phyloP scores from a whole-genome alignment of 2,888 invertebrate genomes.

The Nemoura dubitans region DNA sequence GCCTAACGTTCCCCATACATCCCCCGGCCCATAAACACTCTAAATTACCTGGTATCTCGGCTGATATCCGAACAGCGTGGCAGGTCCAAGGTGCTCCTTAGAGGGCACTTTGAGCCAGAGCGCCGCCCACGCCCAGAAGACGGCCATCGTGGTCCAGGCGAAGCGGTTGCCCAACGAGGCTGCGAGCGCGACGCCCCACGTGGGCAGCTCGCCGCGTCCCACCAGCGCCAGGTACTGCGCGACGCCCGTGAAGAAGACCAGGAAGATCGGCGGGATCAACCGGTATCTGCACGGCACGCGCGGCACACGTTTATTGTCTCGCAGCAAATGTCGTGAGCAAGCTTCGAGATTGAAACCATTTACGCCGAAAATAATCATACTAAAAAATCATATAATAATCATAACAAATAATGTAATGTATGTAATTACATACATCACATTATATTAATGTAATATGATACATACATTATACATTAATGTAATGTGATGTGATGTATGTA shows the following conservation, averaged over 20 bases:
- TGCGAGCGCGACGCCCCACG: constrained; percentile 48
- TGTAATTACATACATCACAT: no score
- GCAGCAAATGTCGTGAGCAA: no score
- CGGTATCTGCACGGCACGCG: constrained; percentile 55
- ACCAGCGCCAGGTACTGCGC: constrained; percentile 55
- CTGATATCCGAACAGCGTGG: constrained; percentile 61
- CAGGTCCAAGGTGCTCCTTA: constrained; percentile 60
- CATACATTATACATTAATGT: no score
- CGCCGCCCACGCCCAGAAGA: constrained; percentile 58
- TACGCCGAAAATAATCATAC: no score
- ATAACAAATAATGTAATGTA: no score
- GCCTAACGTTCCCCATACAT: no score
- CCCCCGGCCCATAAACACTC: no score
- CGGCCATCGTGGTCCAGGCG: constrained; percentile 56
- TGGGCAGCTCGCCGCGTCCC: constrained; percentile 53
- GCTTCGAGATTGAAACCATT: no score
- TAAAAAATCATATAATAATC: no score
- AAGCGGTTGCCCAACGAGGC: constrained; percentile 55
- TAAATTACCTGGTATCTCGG: constrained; percentile 58
- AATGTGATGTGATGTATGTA: no score
- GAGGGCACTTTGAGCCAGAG: constrained; percentile 59
- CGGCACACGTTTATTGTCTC: no score
- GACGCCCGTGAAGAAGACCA: constrained; percentile 56
- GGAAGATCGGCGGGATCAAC: constrained; percentile 56
- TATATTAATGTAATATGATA: no score